Base-by-base conservation (phyloP, 2,888 invertebrate genomes). In the Liopterus haemorrhoidalis region DNA sequence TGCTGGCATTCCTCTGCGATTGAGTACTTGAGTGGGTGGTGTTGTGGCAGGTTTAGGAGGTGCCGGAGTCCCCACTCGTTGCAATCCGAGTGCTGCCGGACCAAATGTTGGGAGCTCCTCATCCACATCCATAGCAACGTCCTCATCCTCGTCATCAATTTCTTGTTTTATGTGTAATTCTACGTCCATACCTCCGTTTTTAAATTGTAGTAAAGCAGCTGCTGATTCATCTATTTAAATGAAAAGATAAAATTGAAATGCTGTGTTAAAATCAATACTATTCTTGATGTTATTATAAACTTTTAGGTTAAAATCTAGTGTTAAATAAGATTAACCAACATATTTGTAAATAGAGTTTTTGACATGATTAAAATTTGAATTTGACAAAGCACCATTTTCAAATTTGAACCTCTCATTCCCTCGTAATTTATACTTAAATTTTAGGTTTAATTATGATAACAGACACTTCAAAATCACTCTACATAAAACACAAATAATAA, bases 1-100 rank as follows among this genome's bases (percentile, higher is more conserved):
- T 4, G 87, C 89, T 41, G 92, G 92, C 88, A 89, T 90, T 32
- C 90, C 90, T 58, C 90, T 75, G 2, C 88, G 82, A 64, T 90
- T 90, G 2, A 90, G 69, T 54, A 85, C 82, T 65, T 86, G 84
- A n/a, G 84, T 77, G 18, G 85, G 85, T 62, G 81, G 82, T 21
- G 73, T 73, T 3, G 76, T 74, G 57, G 78, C 74, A 9, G 83
- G 82, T 57, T 81, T 76, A 42, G 79, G 79, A 64, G 78, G 79
- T 43, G 82, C 81, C 48, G 84, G 84, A 2, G 86, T 81, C 12
- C 89, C 89, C 30, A 89, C 87, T 60, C 88, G 75, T 59, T 87
- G 86, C 21, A 89, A 68, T 4, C 88, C 89, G 43, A 89, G 72
- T 28, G 85, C 83, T 33, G 87, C 88, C 30, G 86, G 83, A 2